Base-by-base conservation (phyloP, 2,888 invertebrate species). In the Polylopha cassiicola region DNA sequence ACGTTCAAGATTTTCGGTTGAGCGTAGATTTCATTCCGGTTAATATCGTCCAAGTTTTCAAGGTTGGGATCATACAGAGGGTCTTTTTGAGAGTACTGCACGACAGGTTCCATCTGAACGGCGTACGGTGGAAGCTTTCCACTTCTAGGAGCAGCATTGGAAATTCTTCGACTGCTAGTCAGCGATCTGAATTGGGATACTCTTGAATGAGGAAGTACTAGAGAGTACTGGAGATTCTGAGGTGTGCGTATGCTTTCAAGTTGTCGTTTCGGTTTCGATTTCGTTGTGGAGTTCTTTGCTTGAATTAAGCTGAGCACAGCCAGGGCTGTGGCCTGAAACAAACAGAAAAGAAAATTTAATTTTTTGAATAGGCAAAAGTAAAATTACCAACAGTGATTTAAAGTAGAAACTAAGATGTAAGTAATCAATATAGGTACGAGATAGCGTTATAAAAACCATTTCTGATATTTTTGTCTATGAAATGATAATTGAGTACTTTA, bases 61-160 rank as follows among this genome's bases (percentile, higher is more conserved):
- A 69, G 74, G 34, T 54, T 76, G 0, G 87, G 88, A 59, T 91
- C 90, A 65, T 92, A 93, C 0, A 93, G 75, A 3, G 93, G 93
- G 73, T 93, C 93, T 57, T 92, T 88, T 65, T 92, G 92, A 0
- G 93, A 93, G 61, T 93, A 93, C 56, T 92, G 92, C 10, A 91
- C 90, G 31, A 92, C 87, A 4, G 93, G 92, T 67, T 93, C 92
- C 92, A 92, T 92, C 69, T 91, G 91, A 3, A 92, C 93, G 2
- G 92, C 92, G 57, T 93, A 92, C 0, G 92, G 91, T 2, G 92
- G 92, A 14, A 85, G 56, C 34, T 74, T 82, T 37, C 89, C 79
- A 47, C 81, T 82, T 54, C 84, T 74, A 18, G 72, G 65, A 31
- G 74, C 58, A 23, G 65, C 80, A 66, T 85, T 80, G 9, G 89